Evolutionary conservation across 2,113 vertebrate genomes (phyloP).

Genomic region (Hirundichthys speculiger): DNA sequence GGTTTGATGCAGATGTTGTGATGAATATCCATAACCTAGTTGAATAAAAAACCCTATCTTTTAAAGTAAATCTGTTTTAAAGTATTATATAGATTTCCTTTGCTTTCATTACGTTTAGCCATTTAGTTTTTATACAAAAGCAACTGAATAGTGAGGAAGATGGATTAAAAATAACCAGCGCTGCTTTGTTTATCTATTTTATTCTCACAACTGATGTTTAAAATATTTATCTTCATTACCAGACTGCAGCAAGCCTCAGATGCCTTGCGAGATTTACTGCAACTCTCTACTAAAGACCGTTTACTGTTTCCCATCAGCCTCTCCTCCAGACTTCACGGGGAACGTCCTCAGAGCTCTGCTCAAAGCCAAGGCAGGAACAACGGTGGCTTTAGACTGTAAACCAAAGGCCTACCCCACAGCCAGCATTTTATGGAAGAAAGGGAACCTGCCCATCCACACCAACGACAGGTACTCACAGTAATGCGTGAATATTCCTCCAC

Average conservation of each 20-base stretch:
- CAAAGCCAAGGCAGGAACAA: conserved; percentile 89
- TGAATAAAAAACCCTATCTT: conserved; percentile 6
- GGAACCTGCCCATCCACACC: conserved; percentile 83
- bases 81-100: background rate
- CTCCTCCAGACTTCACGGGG: conserved; percentile 91
- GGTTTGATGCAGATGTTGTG: conserved; percentile 2
- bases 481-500: background rate
- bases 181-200: background rate
- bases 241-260: conserved; percentile 29
- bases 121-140: background rate
- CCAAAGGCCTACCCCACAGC: conserved; percentile 90
- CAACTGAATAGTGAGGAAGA: background rate
- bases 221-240: conserved; percentile 30
- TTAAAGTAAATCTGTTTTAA: conserved; percentile 11
- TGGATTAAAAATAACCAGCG: background rate
- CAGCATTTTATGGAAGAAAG: conserved; percentile 89
- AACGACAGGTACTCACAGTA: conserved; percentile 82
- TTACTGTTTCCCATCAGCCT: conserved; percentile 80
- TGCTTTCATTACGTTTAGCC: no score
- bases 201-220: conserved; percentile 6
- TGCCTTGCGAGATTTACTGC: conserved; percentile 27
- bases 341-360: conserved; percentile 87
- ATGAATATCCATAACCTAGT: conserved; percentile 15
- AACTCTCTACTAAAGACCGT: conserved; percentile 42
- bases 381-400: conserved; percentile 89